phyloP scores from a whole-genome alignment of 2,797 vertebrate genomes.

The Cichlasoma orientale region DNA sequence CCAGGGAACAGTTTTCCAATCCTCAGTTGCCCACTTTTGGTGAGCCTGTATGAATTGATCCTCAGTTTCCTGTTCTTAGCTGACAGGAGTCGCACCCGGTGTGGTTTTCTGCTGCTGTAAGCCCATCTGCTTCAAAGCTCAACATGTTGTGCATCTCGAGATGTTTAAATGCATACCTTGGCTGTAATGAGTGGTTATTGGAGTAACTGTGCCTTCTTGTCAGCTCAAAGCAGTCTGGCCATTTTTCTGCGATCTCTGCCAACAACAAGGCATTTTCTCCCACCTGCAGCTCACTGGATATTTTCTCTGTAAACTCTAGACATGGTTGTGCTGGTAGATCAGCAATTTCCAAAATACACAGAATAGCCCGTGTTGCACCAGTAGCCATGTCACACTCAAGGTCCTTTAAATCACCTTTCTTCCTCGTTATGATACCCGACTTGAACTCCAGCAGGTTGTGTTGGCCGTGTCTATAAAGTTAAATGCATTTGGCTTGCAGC shows the following conservation, averaged over 20 bases:
- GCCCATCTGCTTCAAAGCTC: neutral
- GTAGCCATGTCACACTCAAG: neutral
- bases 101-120: neutral
- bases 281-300: neutral
- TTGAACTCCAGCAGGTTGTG: neutral
- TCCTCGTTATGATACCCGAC: too few relatives aligned
- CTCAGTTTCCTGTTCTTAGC: neutral
- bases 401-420: too few relatives aligned
- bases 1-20: neutral
- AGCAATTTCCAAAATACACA: neutral
- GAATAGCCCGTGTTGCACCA: neutral
- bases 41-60: neutral
- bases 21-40: neutral
- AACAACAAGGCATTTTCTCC: slow-evolving; percentile 23
- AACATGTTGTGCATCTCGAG: neutral
- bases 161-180: neutral
- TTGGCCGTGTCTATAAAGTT: neutral
- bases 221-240: slow-evolving; percentile 32
- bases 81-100: neutral
- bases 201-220: neutral
- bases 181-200: too few relatives aligned
- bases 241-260: slow-evolving; percentile 47
- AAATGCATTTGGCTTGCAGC: neutral
- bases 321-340: accelerated
- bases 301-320: neutral